Evolutionary conservation across 2,113 vertebrate species (phyloP), one percentile per base, ranked within the genome.

Genomic region (Orientallactaga bullata): DNA sequence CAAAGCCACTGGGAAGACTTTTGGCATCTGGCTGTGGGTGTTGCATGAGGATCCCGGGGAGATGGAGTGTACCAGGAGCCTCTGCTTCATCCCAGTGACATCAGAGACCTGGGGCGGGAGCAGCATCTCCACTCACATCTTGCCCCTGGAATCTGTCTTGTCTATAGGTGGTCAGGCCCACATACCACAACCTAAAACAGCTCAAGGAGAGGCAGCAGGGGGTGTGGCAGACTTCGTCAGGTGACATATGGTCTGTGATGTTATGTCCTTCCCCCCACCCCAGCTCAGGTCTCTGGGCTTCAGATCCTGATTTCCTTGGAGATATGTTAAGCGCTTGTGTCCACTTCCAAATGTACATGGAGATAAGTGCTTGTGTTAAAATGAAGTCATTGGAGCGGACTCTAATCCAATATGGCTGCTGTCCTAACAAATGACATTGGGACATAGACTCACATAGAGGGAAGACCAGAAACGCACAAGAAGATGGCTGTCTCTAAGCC

Each of bases 171-270:
- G 30, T 23, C 2, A 55, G 37, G 8, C 65, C 37, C 39, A 60
- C 21, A 74, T 0, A 12, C n/a, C 4, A 20, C 21, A 11, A 10
- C 65, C 72, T 73, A 20, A 16, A 4, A 3, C 26, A 21, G 18
- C 28, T 42, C 3, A 0, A 1, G 79, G 60, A 71, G 32, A 65
- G 30, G 5, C 39, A 32, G 61, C 37, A 4, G 68, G 26, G 4
- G 26, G 8, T 0, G 8, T 0, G 10, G 66, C 35, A 7, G 3
- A 5, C 26, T 18, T 51, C 68, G 6, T 2, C 5, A 47, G 0
- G 17, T 16, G 58, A 42, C 28, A 9, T 5, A 30, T 37, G 23
- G 30, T 30, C 7, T 47, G 3, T 30, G 21, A 18, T 39, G n/a
- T n/a, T n/a, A n/a, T n/a, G n/a, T n/a, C n/a, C n/a, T n/a, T n/a